Evolutionary conservation across 1,140 invertebrate genomes (phyloP).

Genomic region (Formica selysi): DNA sequence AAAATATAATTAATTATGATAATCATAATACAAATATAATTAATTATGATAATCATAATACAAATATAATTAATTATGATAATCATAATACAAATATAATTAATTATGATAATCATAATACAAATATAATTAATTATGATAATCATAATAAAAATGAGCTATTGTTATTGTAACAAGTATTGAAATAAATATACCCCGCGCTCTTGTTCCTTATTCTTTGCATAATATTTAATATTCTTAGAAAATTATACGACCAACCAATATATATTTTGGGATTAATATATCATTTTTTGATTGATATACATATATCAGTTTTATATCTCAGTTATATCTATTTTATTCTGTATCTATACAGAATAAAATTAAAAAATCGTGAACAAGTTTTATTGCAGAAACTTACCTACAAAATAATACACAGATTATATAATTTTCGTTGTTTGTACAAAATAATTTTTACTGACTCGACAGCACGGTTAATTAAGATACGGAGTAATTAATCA

Average conservation of each 20-base stretch:
- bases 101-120: conserved; percentile 13
- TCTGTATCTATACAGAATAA: neutral
- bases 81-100: conserved; percentile 1
- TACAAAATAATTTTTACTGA: neutral
- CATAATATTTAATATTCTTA: conserved; percentile 13
- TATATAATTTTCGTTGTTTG: neutral
- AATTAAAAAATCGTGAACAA: conserved; percentile 1
- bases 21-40: neutral
- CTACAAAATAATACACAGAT: neutral
- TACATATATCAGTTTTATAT: too few relatives aligned
- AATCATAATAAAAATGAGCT: conserved; percentile 10
- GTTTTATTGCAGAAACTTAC: neutral
- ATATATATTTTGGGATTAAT: neutral
- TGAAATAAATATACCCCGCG: conserved; percentile 15
- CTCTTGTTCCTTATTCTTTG: neutral
- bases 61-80: neutral
- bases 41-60: conserved; percentile 18
- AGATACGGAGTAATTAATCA: neutral
- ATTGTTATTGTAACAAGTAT: conserved; percentile 28
- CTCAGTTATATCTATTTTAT: too few relatives aligned
- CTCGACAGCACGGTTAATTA: neutral
- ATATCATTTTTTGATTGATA: neutral
- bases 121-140: neutral
- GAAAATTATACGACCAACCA: neutral
- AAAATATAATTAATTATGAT: conserved; percentile 5